phyloP scores from a whole-genome alignment of 1,140 invertebrate species.

The Acromyrmex charruanus region DNA sequence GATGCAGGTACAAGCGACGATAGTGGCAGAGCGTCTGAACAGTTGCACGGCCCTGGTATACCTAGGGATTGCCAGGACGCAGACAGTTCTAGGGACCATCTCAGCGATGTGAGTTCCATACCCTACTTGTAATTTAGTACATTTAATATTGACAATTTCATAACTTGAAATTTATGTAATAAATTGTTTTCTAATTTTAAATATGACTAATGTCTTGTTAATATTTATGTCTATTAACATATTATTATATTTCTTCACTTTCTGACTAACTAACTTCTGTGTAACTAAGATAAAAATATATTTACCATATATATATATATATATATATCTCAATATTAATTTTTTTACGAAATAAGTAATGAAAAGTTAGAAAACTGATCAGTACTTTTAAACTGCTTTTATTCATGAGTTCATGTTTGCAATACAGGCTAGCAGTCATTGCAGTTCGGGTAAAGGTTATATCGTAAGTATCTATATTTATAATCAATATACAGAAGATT shows the following conservation, averaged over 20 bases:
- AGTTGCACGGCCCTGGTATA: constrained; percentile 91
- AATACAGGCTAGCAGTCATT: constrained; percentile 93
- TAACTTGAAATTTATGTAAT: neutral
- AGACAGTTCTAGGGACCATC: constrained; percentile 92
- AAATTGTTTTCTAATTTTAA: neutral
- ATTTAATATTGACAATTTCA: neutral
- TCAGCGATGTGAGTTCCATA: constrained; percentile 91
- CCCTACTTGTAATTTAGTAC: neutral
- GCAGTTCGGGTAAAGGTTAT: constrained; percentile 95
- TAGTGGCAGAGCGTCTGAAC: constrained; percentile 92
- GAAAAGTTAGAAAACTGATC: neutral
- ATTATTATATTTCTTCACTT: neutral
- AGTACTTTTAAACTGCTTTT: neutral
- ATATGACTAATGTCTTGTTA: neutral
- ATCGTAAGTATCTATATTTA: constrained; percentile 90
- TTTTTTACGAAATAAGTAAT: neutral
- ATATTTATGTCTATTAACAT: neutral
- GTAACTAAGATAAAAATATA: neutral
- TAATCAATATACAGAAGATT: constrained; percentile 67
- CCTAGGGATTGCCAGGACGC: constrained; percentile 89
- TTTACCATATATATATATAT: neutral
- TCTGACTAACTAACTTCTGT: neutral
- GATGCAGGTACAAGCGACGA: constrained; percentile 93
- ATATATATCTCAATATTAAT: too few species aligned
- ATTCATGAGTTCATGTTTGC: constrained; percentile 63